These are phyloP conservation scores for Neoitamus cyanurus DNA, from an alignment of 2,888 invertebrate genomes.

Conservation along the genomic window DNA sequence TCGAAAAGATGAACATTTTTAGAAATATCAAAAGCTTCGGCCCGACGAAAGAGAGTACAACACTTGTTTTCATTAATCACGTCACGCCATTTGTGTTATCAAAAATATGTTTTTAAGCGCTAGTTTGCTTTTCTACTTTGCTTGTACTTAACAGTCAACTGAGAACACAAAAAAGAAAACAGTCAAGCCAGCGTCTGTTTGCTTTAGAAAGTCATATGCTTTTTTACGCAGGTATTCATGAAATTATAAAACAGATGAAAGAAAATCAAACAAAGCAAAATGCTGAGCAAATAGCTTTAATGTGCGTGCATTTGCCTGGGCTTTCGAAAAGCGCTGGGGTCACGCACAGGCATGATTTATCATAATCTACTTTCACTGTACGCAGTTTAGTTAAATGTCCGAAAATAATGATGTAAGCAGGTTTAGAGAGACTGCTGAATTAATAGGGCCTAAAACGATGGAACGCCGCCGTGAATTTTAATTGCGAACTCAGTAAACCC, in stretches of 20 bases:
- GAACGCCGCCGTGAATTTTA: not conserved
- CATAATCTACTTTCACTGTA: slow-evolving; percentile 1
- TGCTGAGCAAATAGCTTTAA: not conserved
- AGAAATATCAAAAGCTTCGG: too few species aligned
- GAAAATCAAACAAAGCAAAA: not conserved
- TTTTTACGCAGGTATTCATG: not conserved
- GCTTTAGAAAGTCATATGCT: not conserved
- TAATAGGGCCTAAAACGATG: not conserved
- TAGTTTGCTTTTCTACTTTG: not conserved
- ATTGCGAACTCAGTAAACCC: not conserved
- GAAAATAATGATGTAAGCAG: not conserved
- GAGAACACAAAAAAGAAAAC: not conserved
- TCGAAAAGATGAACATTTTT: not conserved
- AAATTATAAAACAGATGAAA: not conserved
- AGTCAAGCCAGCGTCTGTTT: not conserved
- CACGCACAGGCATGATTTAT: not conserved
- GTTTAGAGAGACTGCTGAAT: not conserved
- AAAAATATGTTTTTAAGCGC: not conserved
- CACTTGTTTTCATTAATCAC: not conserved
- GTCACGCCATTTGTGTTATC: not conserved
- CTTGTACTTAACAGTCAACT: not conserved
- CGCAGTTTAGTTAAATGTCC: not conserved
- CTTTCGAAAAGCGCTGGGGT: not conserved
- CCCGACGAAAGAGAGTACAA: not conserved
- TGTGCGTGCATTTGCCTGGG: not conserved